A percentile compares a stretch with the other conserved stretches of the same genome.
phyloP scores from a whole-genome alignment of 2,113 vertebrate species.

The Holacanthus passer region DNA sequence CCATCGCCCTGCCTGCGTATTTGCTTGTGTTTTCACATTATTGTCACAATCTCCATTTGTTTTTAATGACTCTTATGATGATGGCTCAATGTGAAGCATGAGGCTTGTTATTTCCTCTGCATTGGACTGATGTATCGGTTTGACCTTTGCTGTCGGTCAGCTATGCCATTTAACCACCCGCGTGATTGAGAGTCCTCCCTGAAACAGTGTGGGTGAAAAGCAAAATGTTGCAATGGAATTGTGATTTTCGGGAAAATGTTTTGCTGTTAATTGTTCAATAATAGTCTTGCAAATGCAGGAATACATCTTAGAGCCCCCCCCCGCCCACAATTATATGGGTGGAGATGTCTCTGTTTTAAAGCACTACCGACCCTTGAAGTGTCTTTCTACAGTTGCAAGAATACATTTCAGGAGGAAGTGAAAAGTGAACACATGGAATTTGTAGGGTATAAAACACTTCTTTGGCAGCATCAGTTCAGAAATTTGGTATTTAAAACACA shows the following conservation, averaged over 20 bases:
- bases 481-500: slow-evolving; percentile 8
- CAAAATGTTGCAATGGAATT: slow-evolving; percentile 18
- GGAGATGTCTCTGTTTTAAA: background rate
- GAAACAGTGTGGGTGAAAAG: slow-evolving; percentile 39
- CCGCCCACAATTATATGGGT: background rate
- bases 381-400: background rate
- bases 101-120: slow-evolving; percentile 62
- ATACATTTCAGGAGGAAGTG: slow-evolving; percentile 14
- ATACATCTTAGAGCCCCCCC: too few relatives aligned
- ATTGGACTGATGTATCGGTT: slow-evolving; percentile 67
- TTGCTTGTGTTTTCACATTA: slow-evolving; percentile 52
- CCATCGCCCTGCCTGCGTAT: slow-evolving; percentile 32
- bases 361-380: too few relatives aligned
- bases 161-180: slow-evolving; percentile 61
- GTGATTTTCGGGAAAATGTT: slow-evolving; percentile 22
- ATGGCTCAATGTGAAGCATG: slow-evolving; percentile 48
- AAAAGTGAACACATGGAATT: slow-evolving; percentile 1
- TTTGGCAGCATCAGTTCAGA: slow-evolving; percentile 15
- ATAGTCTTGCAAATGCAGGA: background rate
- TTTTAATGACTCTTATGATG: slow-evolving; percentile 49
- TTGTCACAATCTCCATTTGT: slow-evolving; percentile 53
- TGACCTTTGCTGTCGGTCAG: slow-evolving; percentile 66
- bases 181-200: slow-evolving; percentile 60
- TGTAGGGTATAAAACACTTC: background rate
- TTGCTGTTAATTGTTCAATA: background rate